A percentile compares a stretch with the other conserved stretches of the same genome.
phyloP scores from a whole-genome alignment of 2,888 invertebrate species.

The Iphiclides podalirius region DNA sequence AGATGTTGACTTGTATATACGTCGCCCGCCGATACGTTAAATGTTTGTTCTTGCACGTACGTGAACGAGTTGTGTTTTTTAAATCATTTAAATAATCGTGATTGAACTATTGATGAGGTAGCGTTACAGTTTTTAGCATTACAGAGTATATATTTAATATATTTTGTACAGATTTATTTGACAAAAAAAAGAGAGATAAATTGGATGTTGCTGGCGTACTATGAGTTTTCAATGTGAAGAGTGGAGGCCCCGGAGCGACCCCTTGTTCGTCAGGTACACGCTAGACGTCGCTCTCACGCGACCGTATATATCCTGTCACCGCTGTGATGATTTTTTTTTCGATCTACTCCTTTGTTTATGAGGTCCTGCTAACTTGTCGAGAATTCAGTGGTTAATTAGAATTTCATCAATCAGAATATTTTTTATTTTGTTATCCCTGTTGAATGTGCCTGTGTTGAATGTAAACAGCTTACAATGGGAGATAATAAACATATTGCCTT shows the following conservation, averaged over 20 bases:
- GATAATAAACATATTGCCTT: constrained; percentile 76
- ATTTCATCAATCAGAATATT: constrained; percentile 74
- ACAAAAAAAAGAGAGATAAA: constrained; percentile 72
- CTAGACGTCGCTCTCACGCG: constrained; percentile 43
- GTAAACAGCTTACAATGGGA: constrained; percentile 72
- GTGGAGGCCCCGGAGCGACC: constrained; percentile 68
- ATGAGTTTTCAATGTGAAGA: constrained; percentile 76
- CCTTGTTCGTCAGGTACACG: constrained; percentile 50
- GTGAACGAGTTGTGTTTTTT: constrained; percentile 77
- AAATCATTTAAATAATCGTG: constrained; percentile 79
- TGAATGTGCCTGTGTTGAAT: constrained; percentile 70
- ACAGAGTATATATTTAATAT: constrained; percentile 81
- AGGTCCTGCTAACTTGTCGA: constrained; percentile 76
- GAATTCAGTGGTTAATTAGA: constrained; percentile 77
- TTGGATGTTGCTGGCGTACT: constrained; percentile 80
- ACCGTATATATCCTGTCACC: constrained; percentile 36
- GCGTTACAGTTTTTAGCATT: constrained; percentile 80
- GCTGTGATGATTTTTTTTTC: constrained; percentile 52
- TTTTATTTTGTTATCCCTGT: constrained; percentile 78
- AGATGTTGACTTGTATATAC: constrained; percentile 61
- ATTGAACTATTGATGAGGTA: constrained; percentile 77
- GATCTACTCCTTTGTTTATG: constrained; percentile 77
- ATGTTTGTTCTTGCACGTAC: constrained; percentile 77
- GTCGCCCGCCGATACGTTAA: constrained; percentile 61
- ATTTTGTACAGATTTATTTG: constrained; percentile 82